Base-by-base conservation (phyloP, 2,113 vertebrate genomes). In the Dascyllus trimaculatus region DNA sequence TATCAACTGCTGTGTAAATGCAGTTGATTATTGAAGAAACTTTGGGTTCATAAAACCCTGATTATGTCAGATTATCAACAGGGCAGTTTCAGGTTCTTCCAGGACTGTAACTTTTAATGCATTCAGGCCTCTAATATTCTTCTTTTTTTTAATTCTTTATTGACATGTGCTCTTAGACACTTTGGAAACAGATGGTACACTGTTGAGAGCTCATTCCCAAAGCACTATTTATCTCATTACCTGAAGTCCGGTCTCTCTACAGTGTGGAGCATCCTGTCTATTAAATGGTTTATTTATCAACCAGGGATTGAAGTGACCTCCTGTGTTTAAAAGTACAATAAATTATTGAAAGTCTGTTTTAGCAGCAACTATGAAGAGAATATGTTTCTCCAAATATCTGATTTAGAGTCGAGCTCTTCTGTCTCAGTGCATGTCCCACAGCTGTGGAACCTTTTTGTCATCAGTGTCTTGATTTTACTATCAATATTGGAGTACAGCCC, bases 171-270 rank as follows among this genome's bases (percentile, higher is more conserved):
- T 82, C 25, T 19, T 13, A 53, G 48, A 73, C 53, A 75, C 69
- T 82, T 71, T 76, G 2, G 66, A 46, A 80, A 81, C 70, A 74
- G 66, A 82, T 49, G 59, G 70, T 81, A 85, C 69, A 59, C 80
- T 81, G 78, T 83, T 11, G 5, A 84, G 62, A 85, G 61, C 66
- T 78, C 60, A 25, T 63, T 75, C 72, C 78, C 79, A 76, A 82
- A 84, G 80, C 84, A 81, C 78, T 89, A 81, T 86, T 81, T 86
- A 84, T 85, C 59, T 64, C 48, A 80, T 71, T 65, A 81, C 56
- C 71, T 63, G 60, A 85, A 64, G 79, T 79, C 66, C 51, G 24
- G 26, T 68, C 78, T 88, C 68, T 80, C 53, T 78, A 29, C 64
- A 49, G 70, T 67, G 80, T 78, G 70, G 54, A 72, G 58, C 25